Evolutionary conservation across 2,888 invertebrate genomes (phyloP), one percentile per base, ranked within the genome.

Genomic region (Tortricodes alternella): DNA sequence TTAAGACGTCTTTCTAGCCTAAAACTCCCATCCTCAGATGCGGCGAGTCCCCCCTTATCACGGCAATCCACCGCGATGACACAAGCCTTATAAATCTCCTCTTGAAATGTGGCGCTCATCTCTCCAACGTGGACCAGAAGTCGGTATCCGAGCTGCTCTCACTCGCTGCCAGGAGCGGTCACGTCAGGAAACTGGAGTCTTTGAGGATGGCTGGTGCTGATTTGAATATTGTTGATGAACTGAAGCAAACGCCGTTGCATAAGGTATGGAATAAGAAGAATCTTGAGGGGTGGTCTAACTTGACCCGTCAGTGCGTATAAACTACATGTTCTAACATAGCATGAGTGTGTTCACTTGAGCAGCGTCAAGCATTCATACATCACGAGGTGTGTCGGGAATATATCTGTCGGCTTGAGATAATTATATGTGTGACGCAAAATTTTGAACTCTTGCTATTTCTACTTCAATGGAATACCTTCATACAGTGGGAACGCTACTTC

Each of bases 31-130:
- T 46, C 46, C 76, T 35, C 70, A 90, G 92, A 64, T 92, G 90
- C 66, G 96, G 93, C 61, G 94, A 93, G 66, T 94, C 94, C 15
- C 95, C 94, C 0, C 92, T 96, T 0, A 88, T 93, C 51, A 94
- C 95, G 59, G 96, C 96, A 0, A 92, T 96, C 0, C 86, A 93
- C 35, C 85, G 85, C 35, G 94, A 95, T 67, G 92, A 92, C 52
- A 88, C 92, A 11, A 89, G 91, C 37, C 92, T 94, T 7, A 95
- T 97, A 49, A 81, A 92, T 16, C 64, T 95, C 1, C 85, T 97
- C 0, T 81, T 93, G 8, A 92, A 93, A 65, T 95, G 96, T 64
- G 97, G 97, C 0, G 96, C 96, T 1, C 95, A 95, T 68, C 76
- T 96, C 16, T 92, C 93, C 0, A 91, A 91, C 6, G 91, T 93